Evolutionary conservation across 2,113 vertebrate genomes (phyloP).

Genomic region (Rhynchomys soricoides): DNA sequence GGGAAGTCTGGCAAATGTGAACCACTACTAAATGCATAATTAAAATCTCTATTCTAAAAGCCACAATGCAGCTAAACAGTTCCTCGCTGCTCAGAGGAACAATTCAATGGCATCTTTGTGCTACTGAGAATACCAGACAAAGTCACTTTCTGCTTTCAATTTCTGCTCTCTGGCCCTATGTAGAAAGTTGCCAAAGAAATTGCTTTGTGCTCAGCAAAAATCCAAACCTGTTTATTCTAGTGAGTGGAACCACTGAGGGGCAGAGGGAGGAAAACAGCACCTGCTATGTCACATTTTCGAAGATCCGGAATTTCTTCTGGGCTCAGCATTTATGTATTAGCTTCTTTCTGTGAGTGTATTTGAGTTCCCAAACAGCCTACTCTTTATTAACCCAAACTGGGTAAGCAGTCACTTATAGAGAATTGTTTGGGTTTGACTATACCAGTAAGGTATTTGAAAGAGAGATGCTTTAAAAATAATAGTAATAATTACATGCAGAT

Average conservation of each 20-base stretch:
- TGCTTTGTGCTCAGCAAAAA: slow-evolving; percentile 76
- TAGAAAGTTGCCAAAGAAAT: slow-evolving; percentile 70
- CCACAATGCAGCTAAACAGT: slow-evolving; percentile 39
- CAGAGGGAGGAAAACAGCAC: slow-evolving; percentile 41
- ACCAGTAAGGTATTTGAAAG: slow-evolving; percentile 6
- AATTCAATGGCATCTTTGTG: slow-evolving; percentile 70
- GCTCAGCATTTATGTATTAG: slow-evolving; percentile 53
- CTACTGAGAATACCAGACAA: slow-evolving; percentile 48
- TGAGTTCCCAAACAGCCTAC: neutral
- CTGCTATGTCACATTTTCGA: slow-evolving; percentile 64
- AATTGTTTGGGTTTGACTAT: neutral
- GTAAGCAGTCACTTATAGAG: slow-evolving; percentile 3
- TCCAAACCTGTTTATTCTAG: slow-evolving; percentile 65
- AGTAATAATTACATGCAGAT: slow-evolving; percentile 14
- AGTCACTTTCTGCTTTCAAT: slow-evolving; percentile 65
- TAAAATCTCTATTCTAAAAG: slow-evolving; percentile 12
- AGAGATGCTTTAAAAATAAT: neutral
- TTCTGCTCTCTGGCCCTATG: slow-evolving; percentile 69
- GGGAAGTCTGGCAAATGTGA: neutral
- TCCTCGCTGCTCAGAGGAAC: slow-evolving; percentile 15
- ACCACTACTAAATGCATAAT: neutral
- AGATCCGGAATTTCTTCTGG: slow-evolving; percentile 59
- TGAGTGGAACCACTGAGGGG: slow-evolving; percentile 46
- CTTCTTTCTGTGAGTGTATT: neutral
- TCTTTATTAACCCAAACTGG: slow-evolving; percentile 32